These are phyloP conservation scores for Ifrita kowaldi DNA, from an alignment of 2,113 vertebrate species.

Conservation along the genomic window DNA sequence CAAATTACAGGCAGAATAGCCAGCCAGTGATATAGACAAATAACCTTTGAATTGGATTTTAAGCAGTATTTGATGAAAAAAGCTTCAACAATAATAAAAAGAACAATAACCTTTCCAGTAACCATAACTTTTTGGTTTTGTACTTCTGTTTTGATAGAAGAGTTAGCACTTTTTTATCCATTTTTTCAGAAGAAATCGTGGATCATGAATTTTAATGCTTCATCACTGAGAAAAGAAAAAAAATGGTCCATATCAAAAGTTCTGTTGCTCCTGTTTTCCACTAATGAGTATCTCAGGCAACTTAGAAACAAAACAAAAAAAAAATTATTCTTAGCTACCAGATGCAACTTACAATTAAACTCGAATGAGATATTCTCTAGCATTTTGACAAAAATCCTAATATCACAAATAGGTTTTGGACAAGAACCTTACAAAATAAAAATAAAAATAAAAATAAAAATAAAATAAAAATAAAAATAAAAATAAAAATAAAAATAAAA, in stretches of 20 bases:
- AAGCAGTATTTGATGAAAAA: background rate
- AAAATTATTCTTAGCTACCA: background rate
- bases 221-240: background rate
- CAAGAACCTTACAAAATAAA: background rate
- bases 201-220: background rate
- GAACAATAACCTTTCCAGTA: background rate
- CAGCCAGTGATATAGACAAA: background rate
- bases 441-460: too few species aligned
- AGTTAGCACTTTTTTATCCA: background rate
- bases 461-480: background rate
- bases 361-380: background rate
- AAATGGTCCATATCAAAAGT: background rate
- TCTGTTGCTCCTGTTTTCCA: background rate
- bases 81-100: background rate
- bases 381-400: background rate
- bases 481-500: background rate
- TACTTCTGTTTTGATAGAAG: background rate
- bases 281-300: background rate
- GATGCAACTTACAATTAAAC: background rate
- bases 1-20: background rate
- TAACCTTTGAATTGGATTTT: background rate
- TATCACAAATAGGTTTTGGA: background rate
- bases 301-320: background rate
- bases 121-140: background rate
- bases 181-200: background rate